Evolutionary conservation across 1,140 invertebrate genomes (phyloP).

Genomic region (Arion vulgaris): DNA sequence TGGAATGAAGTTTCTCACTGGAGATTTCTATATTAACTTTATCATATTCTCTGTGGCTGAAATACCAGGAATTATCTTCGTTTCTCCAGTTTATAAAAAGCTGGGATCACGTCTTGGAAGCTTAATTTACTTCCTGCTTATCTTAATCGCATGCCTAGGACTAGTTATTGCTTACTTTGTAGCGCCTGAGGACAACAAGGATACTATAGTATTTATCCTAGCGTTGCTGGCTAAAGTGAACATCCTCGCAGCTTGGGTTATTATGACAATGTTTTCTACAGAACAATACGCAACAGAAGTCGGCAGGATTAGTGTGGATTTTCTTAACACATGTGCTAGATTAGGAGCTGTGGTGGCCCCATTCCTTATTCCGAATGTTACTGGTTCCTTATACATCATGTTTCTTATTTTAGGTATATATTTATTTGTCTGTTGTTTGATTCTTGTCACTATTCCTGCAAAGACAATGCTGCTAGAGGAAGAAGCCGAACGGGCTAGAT

Average conservation of each 20-base stretch:
- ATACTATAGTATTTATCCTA: not conserved
- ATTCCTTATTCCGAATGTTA: constrained; percentile 1
- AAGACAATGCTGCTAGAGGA: not conserved
- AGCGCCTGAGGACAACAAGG: not conserved
- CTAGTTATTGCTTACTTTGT: not conserved
- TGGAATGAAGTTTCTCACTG: constrained; percentile 43
- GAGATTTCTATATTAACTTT: constrained; percentile 47
- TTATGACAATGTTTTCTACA: not conserved
- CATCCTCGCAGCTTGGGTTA: constrained; percentile 9
- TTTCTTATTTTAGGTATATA: not conserved
- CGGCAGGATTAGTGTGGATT: not conserved
- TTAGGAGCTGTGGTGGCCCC: constrained; percentile 19
- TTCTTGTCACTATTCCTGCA: not conserved
- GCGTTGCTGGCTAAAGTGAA: constrained; percentile 5
- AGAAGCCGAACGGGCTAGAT: not conserved
- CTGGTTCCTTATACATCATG: not conserved
- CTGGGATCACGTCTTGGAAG: not conserved
- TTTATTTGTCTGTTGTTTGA: not conserved
- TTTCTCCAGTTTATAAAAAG: not conserved
- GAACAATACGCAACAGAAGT: constrained; percentile 5
- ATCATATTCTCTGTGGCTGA: constrained; percentile 40
- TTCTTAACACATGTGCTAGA: constrained; percentile 4
- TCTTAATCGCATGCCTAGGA: not conserved
- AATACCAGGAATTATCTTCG: constrained; percentile 30
- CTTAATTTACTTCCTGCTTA: not conserved